Percentiles rank a stretch among this genome's conserved stretches.
These are phyloP conservation scores for Glossosoma conforme DNA, from an alignment of 1,140 invertebrate species.

Conservation along the genomic window DNA sequence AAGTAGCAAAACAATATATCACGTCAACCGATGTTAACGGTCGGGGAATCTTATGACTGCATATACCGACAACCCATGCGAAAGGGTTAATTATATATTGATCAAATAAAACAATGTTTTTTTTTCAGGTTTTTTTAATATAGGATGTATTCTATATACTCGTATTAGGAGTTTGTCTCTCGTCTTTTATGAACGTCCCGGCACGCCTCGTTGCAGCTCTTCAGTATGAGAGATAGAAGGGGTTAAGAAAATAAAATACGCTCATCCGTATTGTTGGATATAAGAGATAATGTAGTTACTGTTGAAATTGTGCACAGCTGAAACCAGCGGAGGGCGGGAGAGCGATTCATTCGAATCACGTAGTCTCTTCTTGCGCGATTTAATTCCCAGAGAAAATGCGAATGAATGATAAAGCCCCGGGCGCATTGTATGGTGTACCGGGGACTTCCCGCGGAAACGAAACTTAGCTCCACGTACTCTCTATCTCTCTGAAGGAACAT, in stretches of 20 bases:
- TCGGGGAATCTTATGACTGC: too few species aligned
- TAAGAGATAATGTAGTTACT: slow-evolving; percentile 30
- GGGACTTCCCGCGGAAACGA: background rate
- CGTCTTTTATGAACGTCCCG: too few species aligned
- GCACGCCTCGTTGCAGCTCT: slow-evolving; percentile 5
- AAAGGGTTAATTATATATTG: too few species aligned
- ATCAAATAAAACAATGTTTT: background rate
- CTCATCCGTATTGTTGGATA: slow-evolving; percentile 19
- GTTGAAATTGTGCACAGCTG: slow-evolving; percentile 28
- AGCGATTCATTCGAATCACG: slow-evolving; percentile 28
- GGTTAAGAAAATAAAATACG: slow-evolving; percentile 25
- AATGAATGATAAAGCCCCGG: slow-evolving; percentile 17
- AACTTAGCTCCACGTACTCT: background rate
- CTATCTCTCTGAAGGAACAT: too few species aligned
- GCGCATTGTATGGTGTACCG: background rate
- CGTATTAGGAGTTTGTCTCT: too few species aligned
- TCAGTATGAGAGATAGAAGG: slow-evolving; percentile 23
- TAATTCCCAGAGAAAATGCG: slow-evolving; percentile 30
- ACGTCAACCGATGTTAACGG: too few species aligned
- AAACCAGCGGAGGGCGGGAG: slow-evolving; percentile 13
- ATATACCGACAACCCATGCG: too few species aligned
- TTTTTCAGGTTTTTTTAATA: background rate
- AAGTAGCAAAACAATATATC: too few species aligned
- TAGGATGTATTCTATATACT: background rate
- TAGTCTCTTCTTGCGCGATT: slow-evolving; percentile 30